A percentile compares a stretch with the other conserved stretches of the same genome.
These are phyloP conservation scores for Physella acuta DNA, from an alignment of 1,140 invertebrate genomes.

Conservation along the genomic window DNA sequence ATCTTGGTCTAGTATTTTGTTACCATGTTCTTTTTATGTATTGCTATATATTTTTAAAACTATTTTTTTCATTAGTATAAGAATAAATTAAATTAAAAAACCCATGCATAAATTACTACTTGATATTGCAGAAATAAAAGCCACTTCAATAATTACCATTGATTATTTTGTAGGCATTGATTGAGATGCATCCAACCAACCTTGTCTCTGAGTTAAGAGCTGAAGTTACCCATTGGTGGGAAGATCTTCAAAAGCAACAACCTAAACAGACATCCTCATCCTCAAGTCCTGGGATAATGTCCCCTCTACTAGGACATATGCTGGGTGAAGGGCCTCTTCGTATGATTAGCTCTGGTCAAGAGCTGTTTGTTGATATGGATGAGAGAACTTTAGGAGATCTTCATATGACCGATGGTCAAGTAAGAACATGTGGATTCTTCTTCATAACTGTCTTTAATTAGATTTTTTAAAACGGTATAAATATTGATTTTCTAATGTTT, in stretches of 20 bases:
- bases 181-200: constrained; percentile 73
- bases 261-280: constrained; percentile 33
- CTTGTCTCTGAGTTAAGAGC: constrained; percentile 86
- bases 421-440: constrained; percentile 55
- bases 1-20: neutral
- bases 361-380: constrained; percentile 89
- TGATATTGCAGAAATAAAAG: no score
- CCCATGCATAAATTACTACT: no score
- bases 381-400: constrained; percentile 86
- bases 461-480: neutral
- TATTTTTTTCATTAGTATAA: no score
- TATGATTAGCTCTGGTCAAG: constrained; percentile 91
- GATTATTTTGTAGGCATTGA: constrained; percentile 45
- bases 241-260: constrained; percentile 63
- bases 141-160: no score
- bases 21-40: neutral
- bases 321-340: constrained; percentile 78
- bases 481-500: neutral
- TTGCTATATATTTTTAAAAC: no score
- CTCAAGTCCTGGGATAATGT: constrained; percentile 42
- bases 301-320: constrained; percentile 59
- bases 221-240: constrained; percentile 92
- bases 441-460: no score
- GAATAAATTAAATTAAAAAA: no score
- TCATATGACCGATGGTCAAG: constrained; percentile 81